Evolutionary conservation across 2,888 invertebrate genomes (phyloP).

Genomic region (Bruchidius siliquastri): DNA sequence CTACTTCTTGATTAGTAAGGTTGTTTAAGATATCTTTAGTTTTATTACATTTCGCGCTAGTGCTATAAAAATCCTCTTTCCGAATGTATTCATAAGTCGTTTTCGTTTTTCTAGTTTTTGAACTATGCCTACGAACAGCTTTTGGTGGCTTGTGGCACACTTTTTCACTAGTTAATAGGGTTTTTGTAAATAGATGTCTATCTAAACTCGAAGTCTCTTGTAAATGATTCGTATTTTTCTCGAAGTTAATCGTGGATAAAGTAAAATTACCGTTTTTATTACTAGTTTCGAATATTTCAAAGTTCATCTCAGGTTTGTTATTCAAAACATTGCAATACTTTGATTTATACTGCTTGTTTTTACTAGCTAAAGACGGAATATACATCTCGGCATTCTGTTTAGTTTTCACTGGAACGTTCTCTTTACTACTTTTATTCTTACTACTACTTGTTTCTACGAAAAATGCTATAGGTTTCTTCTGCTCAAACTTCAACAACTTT

Average conservation of each 20-base stretch:
- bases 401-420: conserved; percentile 26
- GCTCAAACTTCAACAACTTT: conserved; percentile 44
- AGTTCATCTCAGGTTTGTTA: conserved; percentile 43
- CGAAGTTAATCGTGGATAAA: conserved; percentile 32
- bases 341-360: conserved; percentile 54
- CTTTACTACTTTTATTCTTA: conserved; percentile 18
- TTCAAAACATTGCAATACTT: conserved; percentile 46
- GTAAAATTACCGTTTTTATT: conserved; percentile 25
- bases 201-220: conserved; percentile 47
- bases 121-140: conserved; percentile 63
- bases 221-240: conserved; percentile 32
- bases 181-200: conserved; percentile 45
- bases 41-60: conserved; percentile 22
- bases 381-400: conserved; percentile 47
- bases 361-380: conserved; percentile 54
- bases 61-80: conserved; percentile 42
- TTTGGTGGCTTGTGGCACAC: conserved; percentile 73
- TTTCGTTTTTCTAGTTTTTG: conserved; percentile 43
- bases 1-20: conserved; percentile 25
- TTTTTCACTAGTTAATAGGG: conserved; percentile 42
- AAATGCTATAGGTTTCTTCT: conserved; percentile 39
- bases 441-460: conserved; percentile 36
- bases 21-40: conserved; percentile 25
- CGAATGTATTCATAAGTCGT: conserved; percentile 45
- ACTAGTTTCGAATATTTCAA: conserved; percentile 38